Evolutionary conservation across 2,797 vertebrate genomes (phyloP), one percentile per base, ranked within the genome.

Genomic region (Ceryle rudis): DNA sequence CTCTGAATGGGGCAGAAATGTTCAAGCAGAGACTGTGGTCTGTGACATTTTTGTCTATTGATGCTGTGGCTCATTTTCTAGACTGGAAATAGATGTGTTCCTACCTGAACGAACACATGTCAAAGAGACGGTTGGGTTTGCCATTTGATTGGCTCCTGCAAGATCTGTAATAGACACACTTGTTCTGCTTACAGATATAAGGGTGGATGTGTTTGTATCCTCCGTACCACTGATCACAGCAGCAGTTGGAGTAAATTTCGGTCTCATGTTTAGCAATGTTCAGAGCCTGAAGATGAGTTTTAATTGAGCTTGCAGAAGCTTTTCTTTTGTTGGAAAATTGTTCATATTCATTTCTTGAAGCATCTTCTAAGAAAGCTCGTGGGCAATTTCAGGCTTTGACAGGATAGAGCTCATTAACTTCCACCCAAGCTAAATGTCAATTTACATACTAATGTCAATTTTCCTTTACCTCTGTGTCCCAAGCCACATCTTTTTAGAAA

Each of bases 361-460:
- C 65, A 29, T 94, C 41, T 96, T 96, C 57, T 88, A 83, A 75
- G 72, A 92, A 82, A 83, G 75, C 89, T 95, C 57, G 25, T 7
- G 13, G 78, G 90, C 74, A 85, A 58, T 95, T 94, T 93, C 71
- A 90, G 83, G 41, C 64, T 94, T 85, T 96, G 92, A 71, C 86
- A 69, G 57, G 67, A 94, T 82, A 57, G 71, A 89, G 83, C 74
- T 96, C 86, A 77, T 96, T 91, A 91, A 80, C 72, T 94, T 94
- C 69, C 31, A 91, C 57, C 67, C 71, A 72, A 95, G 52, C 66
- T 92, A 88, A 91, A 94, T 93, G 77, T 81, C 79, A 86, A 71
- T 95, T 91, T 96, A 81, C 89, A 88, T 66, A 79, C 35, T 88
- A 93, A 87, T 79, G 49, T 54, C 77, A 96, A 33, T 79, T 96